Percentiles rank a stretch among this genome's conserved stretches.
phyloP scores from a whole-genome alignment of 2,113 vertebrate genomes.

The Noturus placidus region DNA sequence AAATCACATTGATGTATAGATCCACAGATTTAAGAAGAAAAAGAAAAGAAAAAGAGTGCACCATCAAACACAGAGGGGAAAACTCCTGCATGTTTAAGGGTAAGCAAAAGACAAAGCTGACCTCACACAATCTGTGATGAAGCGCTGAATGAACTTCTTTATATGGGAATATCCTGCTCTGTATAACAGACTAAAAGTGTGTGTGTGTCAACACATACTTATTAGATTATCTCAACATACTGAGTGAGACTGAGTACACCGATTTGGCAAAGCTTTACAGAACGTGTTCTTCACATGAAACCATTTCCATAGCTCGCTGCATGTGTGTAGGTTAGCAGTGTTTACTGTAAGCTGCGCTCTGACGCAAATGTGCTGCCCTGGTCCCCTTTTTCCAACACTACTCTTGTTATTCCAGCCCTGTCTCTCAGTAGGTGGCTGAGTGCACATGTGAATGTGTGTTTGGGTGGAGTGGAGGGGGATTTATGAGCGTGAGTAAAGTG shows the following conservation, averaged over 20 bases:
- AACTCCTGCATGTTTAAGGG: background rate
- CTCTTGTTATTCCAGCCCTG: constrained; percentile 46
- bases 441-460: background rate
- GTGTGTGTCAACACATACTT: no score
- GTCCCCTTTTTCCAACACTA: constrained; percentile 41
- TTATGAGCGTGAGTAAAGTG: constrained; percentile 18
- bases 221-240: background rate
- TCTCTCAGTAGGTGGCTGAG: constrained; percentile 29
- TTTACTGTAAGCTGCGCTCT: constrained; percentile 40
- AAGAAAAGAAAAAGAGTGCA: background rate
- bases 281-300: background rate
- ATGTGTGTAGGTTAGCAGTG: constrained; percentile 5
- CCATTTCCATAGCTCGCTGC: background rate
- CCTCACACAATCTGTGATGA: background rate
- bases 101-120: background rate
- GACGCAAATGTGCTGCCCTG: constrained; percentile 43
- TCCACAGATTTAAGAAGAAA: background rate
- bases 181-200: background rate
- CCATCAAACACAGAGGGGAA: background rate
- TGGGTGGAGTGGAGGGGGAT: background rate
- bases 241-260: background rate
- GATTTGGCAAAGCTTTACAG: background rate
- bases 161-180: constrained; percentile 2
- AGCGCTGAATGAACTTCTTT: background rate
- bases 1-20: background rate